Conservation (phyloP, 2,888 invertebrate species). For the Scaptomyza parva region DNA sequence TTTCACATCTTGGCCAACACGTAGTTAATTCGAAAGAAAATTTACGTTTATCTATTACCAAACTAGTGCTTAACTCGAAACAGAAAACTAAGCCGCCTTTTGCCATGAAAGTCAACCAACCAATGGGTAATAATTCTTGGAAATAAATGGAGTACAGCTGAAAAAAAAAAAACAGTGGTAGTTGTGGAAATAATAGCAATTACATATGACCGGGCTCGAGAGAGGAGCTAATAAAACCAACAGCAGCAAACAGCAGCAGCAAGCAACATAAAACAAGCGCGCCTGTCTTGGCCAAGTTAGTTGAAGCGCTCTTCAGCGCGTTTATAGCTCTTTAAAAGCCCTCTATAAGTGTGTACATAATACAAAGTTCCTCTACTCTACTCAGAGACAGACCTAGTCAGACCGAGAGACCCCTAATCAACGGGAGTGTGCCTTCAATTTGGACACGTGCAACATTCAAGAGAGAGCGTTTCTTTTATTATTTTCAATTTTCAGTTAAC, state of each 20-base stretch:
- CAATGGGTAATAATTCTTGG: slow-evolving; percentile 55
- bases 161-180: slow-evolving; percentile 36
- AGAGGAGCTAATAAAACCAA: slow-evolving; percentile 65
- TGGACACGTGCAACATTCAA: slow-evolving; percentile 67
- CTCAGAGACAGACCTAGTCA: not conserved
- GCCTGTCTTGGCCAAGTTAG: slow-evolving; percentile 41
- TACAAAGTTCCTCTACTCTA: slow-evolving; percentile 43
- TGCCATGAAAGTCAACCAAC: slow-evolving; percentile 37
- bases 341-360: slow-evolving; percentile 51
- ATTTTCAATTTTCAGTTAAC: slow-evolving; percentile 66
- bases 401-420: slow-evolving; percentile 13
- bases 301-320: slow-evolving; percentile 50
- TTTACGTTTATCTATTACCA: slow-evolving; percentile 34
- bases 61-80: slow-evolving; percentile 47
- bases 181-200: slow-evolving; percentile 69
- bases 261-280: slow-evolving; percentile 31
- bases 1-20: slow-evolving; percentile 13
- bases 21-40: slow-evolving; percentile 16
- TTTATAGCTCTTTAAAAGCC: slow-evolving; percentile 72
- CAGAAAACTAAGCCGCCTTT: slow-evolving; percentile 30
- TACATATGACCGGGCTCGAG: slow-evolving; percentile 55
- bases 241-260: slow-evolving; percentile 26
- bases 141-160: slow-evolving; percentile 37
- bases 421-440: slow-evolving; percentile 69
- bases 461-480: too few relatives aligned